Conservation (phyloP, 2,888 invertebrate species). For the Perizoma flavofasciatum region DNA sequence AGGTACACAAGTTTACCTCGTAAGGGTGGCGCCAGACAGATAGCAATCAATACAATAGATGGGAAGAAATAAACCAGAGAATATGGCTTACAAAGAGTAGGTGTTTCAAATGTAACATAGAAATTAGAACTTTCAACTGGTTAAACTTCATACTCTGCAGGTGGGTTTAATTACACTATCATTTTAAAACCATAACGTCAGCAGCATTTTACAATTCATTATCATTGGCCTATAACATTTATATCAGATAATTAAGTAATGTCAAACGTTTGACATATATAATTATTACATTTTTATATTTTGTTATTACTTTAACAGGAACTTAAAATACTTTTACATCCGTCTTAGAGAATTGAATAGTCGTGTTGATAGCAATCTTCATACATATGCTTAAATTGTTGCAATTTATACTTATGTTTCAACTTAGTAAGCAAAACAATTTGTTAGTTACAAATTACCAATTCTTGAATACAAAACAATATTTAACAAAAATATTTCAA, state of each 20-base stretch:
- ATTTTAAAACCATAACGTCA: conserved; percentile 14
- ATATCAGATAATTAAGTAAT: too few species aligned
- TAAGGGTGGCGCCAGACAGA: too few species aligned
- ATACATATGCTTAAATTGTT: conserved; percentile 20
- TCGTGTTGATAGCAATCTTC: conserved; percentile 13
- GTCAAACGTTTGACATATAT: too few species aligned
- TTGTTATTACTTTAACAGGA: conserved; percentile 23
- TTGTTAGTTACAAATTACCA: too few species aligned
- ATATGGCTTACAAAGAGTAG: not conserved
- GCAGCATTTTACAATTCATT: conserved; percentile 12
- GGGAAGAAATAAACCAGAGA: too few species aligned
- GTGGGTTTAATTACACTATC: conserved; percentile 30
- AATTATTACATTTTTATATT: not conserved
- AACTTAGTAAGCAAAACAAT: conserved; percentile 2
- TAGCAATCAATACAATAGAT: too few species aligned
- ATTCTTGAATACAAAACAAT: too few species aligned
- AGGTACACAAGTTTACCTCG: too few species aligned
- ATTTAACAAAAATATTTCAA: too few species aligned
- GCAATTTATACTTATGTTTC: conserved; percentile 8
- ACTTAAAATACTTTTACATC: conserved; percentile 30
- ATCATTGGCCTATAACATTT: too few species aligned
- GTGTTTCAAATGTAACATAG: conserved; percentile 3
- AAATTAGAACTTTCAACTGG: too few species aligned
- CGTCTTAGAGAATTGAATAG: conserved; percentile 17
- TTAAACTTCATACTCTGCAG: conserved; percentile 10